Evolutionary conservation across 2,797 vertebrate genomes (phyloP), one percentile per base, ranked within the genome.

Genomic region (Chelidonichthys spinosus): DNA sequence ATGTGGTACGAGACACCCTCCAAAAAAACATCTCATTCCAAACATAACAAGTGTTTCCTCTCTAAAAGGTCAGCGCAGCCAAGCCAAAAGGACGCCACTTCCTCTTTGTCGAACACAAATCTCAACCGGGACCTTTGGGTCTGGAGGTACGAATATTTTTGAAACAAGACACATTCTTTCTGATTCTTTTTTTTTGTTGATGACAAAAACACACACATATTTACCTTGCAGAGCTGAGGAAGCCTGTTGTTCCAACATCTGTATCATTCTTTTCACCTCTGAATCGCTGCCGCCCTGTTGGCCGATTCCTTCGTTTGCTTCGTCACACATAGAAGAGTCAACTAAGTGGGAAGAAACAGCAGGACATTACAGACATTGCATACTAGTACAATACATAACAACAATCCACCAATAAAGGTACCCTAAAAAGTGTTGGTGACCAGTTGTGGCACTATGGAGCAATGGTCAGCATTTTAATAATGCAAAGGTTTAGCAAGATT

Each of bases 171-270:
- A n/a, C 25, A 40, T 76, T 63, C 33, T 15, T 40, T 1, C 25
- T 25, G 25, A 25, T 25, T 25, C 25, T 25, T 25, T 25, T 25
- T 25, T 25, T 25, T 25, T 25, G 25, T 25, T 25, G 25, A 25
- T 25, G 25, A 25, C 25, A 25, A 25, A 25, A 25, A 63, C 40
- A 55, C 15, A 71, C 0, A 2, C 42, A 8, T 25, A 5, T 72
- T 94, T 95, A 98, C 97, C 97, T 80, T 95, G 94, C 74, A 95
- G 90, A 79, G 94, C 92, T 40, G 95, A 91, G 0, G 95, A 94
- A 25, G 96, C 90, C 79, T 97, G 96, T 82, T 96, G 94, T 65
- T 96, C 96, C 3, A 96, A 95, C 14, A 95, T 94, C 73, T 95
- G 91, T 85, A 96, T 96, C 92, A 95, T 95, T 35, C 93, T 85